These are phyloP conservation scores for Apolygus lucorum DNA, from an alignment of 1,140 invertebrate species.

Conservation along the genomic window DNA sequence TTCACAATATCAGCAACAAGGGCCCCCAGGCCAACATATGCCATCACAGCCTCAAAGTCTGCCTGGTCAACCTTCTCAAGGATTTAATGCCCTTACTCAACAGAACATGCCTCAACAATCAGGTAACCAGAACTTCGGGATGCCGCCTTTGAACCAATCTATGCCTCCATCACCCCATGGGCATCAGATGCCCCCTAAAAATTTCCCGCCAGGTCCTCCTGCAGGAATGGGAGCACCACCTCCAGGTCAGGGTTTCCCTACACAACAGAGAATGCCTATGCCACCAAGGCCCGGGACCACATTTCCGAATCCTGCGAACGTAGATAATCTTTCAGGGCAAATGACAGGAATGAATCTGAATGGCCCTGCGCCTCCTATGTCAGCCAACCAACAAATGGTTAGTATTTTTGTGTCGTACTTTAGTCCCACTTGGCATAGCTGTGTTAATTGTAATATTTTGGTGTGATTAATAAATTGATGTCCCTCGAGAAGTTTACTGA, in stretches of 20 bases:
- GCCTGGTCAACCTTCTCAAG: too few species aligned
- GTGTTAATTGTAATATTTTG: neutral
- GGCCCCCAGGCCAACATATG: too few species aligned
- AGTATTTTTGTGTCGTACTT: neutral
- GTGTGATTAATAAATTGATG: neutral
- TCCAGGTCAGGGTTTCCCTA: too few species aligned
- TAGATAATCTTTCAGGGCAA: conserved; percentile 26
- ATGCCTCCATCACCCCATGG: too few species aligned
- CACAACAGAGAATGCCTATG: conserved; percentile 19
- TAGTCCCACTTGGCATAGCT: neutral
- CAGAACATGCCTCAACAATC: too few species aligned
- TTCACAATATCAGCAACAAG: too few species aligned
- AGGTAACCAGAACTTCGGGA: too few species aligned
- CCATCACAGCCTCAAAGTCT: too few species aligned
- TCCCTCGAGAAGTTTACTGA: neutral
- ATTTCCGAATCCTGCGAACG: conserved; percentile 6
- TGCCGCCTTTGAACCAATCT: too few species aligned
- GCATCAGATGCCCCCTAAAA: too few species aligned
- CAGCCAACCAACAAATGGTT: conserved; percentile 27
- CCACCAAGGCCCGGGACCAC: neutral
- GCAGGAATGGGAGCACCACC: conserved; percentile 3
- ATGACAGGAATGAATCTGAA: conserved; percentile 27
- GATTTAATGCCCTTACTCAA: too few species aligned
- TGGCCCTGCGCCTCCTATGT: conserved; percentile 24
- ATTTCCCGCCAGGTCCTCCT: neutral